phyloP scores from a whole-genome alignment of 2,113 vertebrate species.

The Rhombomys opimus region DNA sequence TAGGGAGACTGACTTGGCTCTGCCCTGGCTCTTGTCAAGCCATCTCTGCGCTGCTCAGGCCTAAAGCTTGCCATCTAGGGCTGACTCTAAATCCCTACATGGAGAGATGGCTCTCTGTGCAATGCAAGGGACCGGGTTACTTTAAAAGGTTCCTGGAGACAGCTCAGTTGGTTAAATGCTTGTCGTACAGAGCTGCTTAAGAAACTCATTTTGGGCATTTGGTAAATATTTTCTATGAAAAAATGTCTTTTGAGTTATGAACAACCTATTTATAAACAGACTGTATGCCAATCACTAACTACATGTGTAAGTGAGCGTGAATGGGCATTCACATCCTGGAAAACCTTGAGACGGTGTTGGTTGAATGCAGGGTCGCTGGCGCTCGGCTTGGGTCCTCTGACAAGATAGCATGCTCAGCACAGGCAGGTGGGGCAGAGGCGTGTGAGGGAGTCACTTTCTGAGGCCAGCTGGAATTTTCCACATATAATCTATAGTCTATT shows the following conservation, averaged over 20 bases:
- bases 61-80: neutral
- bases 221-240: conserved; percentile 20
- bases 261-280: conserved; percentile 54
- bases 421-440: neutral
- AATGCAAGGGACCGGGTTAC: neutral
- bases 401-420: neutral
- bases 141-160: neutral
- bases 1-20: neutral
- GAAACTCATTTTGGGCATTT: neutral
- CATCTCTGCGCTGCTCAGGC: neutral
- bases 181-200: neutral
- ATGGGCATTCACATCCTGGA: neutral
- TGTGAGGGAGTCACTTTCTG: neutral
- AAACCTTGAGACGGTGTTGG: neutral
- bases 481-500: neutral
- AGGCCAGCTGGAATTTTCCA: neutral
- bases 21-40: neutral
- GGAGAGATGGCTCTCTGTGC: neutral
- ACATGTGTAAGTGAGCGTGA: neutral
- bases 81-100: neutral
- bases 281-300: conserved; percentile 12
- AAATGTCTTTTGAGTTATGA: conserved; percentile 53
- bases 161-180: neutral
- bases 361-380: neutral
- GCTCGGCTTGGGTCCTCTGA: neutral